Evolutionary conservation across 1,140 invertebrate genomes (phyloP), one percentile per base, ranked within the genome.

Genomic region (Drosophila melanica): DNA sequence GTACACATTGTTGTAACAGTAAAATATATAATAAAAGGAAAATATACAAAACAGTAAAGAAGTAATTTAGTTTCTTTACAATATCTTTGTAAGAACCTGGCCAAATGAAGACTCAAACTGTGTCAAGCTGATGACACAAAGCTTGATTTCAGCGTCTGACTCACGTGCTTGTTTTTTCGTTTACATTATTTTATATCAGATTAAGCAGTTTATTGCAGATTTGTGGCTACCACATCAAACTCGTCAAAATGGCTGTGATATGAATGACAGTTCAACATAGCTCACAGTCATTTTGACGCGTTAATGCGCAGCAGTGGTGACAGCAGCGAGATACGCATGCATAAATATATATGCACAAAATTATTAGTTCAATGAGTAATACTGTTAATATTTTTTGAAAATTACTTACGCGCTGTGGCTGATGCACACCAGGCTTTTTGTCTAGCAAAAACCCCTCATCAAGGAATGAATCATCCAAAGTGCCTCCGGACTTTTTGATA

Each of bases 381-480:
- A 41, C 39, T 50, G 3, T 30, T 45, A 35, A 18, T 16, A 11
- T 18, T n/a, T 12, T 14, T 7, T 3, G 10, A 27, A 4, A 30
- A 14, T 23, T 12, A 78, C 82, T 85, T 80, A 91, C 90, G 12
- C 94, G 94, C 87, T 98, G 97, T 9, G 97, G 97, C 90, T 98
- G 97, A 92, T 97, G 95, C 51, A 96, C 94, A 48, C 98, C 98
- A 14, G 97, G 95, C 93, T 98, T 99, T 90, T 99, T 99, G 91
- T 99, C 98, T 65, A 99, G 93, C 20, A 99, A 93, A 92, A 99
- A 99, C 66, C 99, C 99, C 93, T 99, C 97, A 93, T 99, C 99
- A 10, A 99, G 93, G 92, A 99, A 99, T 11, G 98, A 99, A 91
- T 99, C 98, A 66, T 95, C 95, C 16, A 99, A 92, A 39, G 96